A percentile compares a stretch with the other conserved stretches of the same genome.
Conservation (phyloP, 2,113 vertebrate genomes). For the Sapayoa aenigma region DNA sequence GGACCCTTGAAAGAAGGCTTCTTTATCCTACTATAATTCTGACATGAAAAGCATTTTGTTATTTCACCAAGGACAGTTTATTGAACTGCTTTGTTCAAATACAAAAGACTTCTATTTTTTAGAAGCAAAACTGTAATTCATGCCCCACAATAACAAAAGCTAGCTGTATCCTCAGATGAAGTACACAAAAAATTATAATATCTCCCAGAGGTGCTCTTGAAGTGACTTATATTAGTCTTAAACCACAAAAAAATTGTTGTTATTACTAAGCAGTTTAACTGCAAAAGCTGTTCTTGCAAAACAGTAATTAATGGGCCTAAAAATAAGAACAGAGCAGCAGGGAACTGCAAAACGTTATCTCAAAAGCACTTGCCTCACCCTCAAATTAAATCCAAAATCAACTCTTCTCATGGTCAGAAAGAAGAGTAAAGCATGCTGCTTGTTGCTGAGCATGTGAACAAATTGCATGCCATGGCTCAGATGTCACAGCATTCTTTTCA, state of each 20-base stretch:
- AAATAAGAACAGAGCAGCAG: slow-evolving; percentile 18
- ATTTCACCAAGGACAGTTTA: not conserved
- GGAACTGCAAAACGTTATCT: slow-evolving; percentile 18
- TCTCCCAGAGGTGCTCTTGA: not conserved
- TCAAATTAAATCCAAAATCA: slow-evolving; percentile 25
- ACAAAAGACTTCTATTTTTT: not conserved
- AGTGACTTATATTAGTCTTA: not conserved
- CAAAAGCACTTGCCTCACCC: slow-evolving; percentile 3
- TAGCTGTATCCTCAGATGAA: not conserved
- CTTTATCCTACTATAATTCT: not conserved
- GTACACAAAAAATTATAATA: not conserved
- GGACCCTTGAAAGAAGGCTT: not conserved
- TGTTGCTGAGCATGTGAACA: not conserved
- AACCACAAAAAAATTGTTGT: not conserved
- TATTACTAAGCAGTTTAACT: not conserved
- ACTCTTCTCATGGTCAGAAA: not conserved
- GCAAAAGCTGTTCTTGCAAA: not conserved
- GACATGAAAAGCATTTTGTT: not conserved
- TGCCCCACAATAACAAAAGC: not conserved
- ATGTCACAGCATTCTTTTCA: slow-evolving; percentile 17
- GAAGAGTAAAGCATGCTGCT: not conserved
- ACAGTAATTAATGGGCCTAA: not conserved
- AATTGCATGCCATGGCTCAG: not conserved
- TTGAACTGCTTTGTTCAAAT: not conserved
- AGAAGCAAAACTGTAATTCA: not conserved